Conservation (phyloP, 2,113 vertebrate genomes). For the Tautogolabrus adspersus region DNA sequence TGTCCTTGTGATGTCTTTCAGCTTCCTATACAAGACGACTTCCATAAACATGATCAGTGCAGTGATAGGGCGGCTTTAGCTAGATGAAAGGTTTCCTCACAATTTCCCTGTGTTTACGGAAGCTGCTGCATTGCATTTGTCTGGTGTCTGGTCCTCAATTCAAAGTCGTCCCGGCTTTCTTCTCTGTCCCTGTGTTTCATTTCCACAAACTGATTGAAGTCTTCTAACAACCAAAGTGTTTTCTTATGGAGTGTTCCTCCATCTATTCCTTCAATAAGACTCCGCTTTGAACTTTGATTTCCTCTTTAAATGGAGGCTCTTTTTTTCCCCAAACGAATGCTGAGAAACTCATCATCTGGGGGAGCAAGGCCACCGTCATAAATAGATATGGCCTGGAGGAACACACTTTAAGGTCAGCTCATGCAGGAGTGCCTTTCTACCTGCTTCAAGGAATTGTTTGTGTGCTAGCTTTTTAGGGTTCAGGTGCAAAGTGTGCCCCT, state of each 20-base stretch:
- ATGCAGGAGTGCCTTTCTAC: slow-evolving; percentile 54
- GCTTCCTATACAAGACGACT: slow-evolving; percentile 60
- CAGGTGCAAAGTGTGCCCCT: slow-evolving; percentile 58
- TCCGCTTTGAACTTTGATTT: slow-evolving; percentile 80
- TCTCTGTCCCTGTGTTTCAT: slow-evolving; percentile 66
- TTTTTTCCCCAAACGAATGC: slow-evolving; percentile 60
- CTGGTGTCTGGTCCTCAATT: slow-evolving; percentile 69
- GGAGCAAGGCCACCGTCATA: slow-evolving; percentile 68
- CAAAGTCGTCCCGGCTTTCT: slow-evolving; percentile 53
- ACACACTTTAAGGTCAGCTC: slow-evolving; percentile 72
- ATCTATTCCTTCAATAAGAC: slow-evolving; percentile 75
- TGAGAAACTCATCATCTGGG: slow-evolving; percentile 77
- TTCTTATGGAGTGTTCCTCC: slow-evolving; percentile 73
- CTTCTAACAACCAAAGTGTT: slow-evolving; percentile 76
- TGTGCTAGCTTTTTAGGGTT: slow-evolving; percentile 58
- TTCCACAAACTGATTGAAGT: slow-evolving; percentile 77
- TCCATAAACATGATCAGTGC: slow-evolving; percentile 64
- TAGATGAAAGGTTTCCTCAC: slow-evolving; percentile 58
- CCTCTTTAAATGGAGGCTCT: slow-evolving; percentile 66
- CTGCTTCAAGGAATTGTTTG: slow-evolving; percentile 62
- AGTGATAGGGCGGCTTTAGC: slow-evolving; percentile 37
- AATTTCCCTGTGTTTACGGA: slow-evolving; percentile 71
- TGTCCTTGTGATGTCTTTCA: slow-evolving; percentile 79
- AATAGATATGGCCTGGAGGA: slow-evolving; percentile 78
- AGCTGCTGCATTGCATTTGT: slow-evolving; percentile 68